Evolutionary conservation across 2,797 vertebrate genomes (phyloP).

Genomic region (Gallinago solitaria): DNA sequence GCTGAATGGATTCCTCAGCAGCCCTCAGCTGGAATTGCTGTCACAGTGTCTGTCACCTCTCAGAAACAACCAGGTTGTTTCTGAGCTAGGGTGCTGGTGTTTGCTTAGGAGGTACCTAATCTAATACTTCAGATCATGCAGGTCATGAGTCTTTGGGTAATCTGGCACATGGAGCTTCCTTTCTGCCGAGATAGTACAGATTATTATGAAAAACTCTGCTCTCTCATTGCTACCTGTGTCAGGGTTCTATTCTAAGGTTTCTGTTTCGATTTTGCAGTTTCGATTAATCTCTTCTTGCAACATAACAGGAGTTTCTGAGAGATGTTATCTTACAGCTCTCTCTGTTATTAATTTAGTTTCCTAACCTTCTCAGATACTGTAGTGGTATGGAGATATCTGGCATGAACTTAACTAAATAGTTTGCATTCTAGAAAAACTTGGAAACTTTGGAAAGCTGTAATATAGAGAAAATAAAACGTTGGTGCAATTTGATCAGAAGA

Average conservation of each 20-base stretch:
- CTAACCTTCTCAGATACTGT: background rate
- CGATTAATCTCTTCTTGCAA: background rate
- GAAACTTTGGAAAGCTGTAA: background rate
- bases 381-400: fast-evolving
- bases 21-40: background rate
- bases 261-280: background rate
- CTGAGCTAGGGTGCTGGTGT: background rate
- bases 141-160: background rate
- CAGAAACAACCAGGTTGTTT: background rate
- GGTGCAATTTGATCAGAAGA: background rate
- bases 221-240: background rate
- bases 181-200: background rate
- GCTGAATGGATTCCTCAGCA: background rate
- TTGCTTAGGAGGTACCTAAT: background rate
- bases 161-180: background rate
- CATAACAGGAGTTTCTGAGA: background rate
- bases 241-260: background rate
- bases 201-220: background rate
- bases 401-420: background rate
- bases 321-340: background rate
- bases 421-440: background rate
- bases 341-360: background rate
- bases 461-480: background rate
- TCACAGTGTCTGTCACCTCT: background rate
- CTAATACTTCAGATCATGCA: background rate